Percentiles rank a stretch among this genome's conserved stretches.
phyloP scores from a whole-genome alignment of 2,113 vertebrate genomes.

The Pelodiscus sinensis region DNA sequence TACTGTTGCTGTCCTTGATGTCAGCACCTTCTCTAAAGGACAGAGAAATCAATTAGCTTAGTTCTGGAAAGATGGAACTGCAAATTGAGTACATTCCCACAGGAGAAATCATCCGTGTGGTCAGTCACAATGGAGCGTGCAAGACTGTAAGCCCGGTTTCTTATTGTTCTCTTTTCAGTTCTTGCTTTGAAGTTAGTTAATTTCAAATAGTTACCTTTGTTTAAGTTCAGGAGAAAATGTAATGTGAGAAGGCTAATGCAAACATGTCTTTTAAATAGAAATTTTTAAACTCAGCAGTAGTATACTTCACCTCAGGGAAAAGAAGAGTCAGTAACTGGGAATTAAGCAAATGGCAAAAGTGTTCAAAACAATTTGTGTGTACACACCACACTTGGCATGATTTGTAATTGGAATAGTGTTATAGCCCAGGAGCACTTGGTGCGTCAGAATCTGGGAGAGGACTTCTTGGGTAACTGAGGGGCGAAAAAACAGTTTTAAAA shows the following conservation, averaged over 20 bases:
- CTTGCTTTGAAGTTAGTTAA: background rate
- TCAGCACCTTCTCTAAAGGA: background rate
- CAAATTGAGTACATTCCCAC: conserved; percentile 77
- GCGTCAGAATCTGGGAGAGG: background rate
- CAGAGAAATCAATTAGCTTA: background rate
- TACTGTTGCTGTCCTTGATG: background rate
- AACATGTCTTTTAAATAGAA: background rate
- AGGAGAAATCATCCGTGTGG: conserved; percentile 79
- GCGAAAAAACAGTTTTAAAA: background rate
- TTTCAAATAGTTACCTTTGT: fast-evolving
- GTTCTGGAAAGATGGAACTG: conserved; percentile 71
- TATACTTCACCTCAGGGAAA: background rate
- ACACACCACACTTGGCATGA: fast-evolving
- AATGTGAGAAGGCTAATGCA: fast-evolving
- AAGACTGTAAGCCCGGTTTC: conserved; percentile 72
- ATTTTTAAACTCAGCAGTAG: background rate
- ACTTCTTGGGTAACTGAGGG: background rate
- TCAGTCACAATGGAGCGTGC: conserved; percentile 64
- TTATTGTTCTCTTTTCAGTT: background rate
- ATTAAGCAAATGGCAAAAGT: background rate
- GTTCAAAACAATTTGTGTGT: background rate
- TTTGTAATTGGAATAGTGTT: background rate
- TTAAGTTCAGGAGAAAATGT: background rate
- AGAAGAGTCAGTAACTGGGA: background rate
- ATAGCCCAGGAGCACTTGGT: background rate